phyloP scores from a whole-genome alignment of 2,888 invertebrate species.

The Carterocephalus palaemon region DNA sequence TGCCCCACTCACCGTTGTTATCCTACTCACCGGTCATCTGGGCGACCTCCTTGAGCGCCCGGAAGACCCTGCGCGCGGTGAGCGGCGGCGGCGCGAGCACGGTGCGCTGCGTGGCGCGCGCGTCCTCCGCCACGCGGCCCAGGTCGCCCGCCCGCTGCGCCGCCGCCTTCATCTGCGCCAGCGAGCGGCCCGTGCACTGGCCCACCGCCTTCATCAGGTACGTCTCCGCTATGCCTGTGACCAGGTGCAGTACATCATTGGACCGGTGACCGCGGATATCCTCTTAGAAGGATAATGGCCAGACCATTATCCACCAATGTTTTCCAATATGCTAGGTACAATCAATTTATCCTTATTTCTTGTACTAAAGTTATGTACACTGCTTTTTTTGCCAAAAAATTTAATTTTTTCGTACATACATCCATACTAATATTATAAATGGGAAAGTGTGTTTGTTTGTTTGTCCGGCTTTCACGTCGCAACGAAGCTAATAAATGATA shows the following conservation, averaged over 20 bases:
- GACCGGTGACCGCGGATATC: not conserved
- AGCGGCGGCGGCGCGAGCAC: conserved; percentile 92
- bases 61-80: conserved; percentile 86
- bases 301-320: too few species aligned
- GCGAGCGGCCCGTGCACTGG: conserved; percentile 90
- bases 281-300: too few species aligned
- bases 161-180: conserved; percentile 88
- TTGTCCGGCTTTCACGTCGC: too few species aligned
- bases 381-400: too few species aligned
- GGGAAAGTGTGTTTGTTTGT: too few species aligned
- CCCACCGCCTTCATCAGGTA: conserved; percentile 96
- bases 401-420: too few species aligned
- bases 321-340: too few species aligned
- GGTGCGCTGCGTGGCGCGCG: conserved; percentile 89
- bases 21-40: conserved; percentile 85
- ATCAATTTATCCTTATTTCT: too few species aligned
- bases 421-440: too few species aligned
- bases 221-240: conserved; percentile 94
- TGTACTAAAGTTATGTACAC: too few species aligned
- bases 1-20: conserved; percentile 84
- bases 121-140: conserved; percentile 93
- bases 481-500: too few species aligned
- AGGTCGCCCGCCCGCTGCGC: conserved; percentile 87
- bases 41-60: conserved; percentile 91
- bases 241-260: too few species aligned